Evolutionary conservation across 2,888 invertebrate genomes (phyloP).

Genomic region (Andricus quercusramuli): DNA sequence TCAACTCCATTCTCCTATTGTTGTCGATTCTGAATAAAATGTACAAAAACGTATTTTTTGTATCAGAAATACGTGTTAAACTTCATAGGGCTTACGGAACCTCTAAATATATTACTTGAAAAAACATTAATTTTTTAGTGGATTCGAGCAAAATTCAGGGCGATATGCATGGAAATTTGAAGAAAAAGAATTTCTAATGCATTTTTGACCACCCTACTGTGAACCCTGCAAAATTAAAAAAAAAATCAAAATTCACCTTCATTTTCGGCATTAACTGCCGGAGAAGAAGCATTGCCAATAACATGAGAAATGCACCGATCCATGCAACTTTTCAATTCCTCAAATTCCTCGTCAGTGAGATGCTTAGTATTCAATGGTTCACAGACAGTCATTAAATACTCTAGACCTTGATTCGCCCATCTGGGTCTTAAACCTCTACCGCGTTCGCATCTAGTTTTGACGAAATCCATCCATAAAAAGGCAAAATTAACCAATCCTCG

Average conservation of each 20-base stretch:
- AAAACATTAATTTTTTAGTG: too few species aligned
- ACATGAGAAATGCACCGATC: conserved; percentile 94
- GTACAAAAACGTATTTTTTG: too few species aligned
- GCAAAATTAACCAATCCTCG: conserved; percentile 85
- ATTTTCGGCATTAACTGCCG: conserved; percentile 54
- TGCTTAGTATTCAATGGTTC: conserved; percentile 90
- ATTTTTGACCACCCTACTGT: too few species aligned
- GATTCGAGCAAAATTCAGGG: too few species aligned
- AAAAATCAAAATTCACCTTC: conserved; percentile 55
- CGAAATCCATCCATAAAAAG: conserved; percentile 94
- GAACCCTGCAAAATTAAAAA: not conserved
- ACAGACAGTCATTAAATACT: conserved; percentile 91
- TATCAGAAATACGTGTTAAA: too few species aligned
- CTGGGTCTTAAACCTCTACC: conserved; percentile 90
- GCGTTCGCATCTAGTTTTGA: conserved; percentile 89
- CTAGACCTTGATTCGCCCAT: conserved; percentile 94
- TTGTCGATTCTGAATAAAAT: too few species aligned
- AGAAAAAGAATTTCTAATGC: too few species aligned
- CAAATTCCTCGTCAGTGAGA: conserved; percentile 89
- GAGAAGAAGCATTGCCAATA: conserved; percentile 83
- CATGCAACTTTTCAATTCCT: conserved; percentile 88
- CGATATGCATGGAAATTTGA: too few species aligned
- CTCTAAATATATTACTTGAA: too few species aligned
- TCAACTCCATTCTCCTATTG: too few species aligned
- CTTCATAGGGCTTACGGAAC: too few species aligned